phyloP scores from a whole-genome alignment of 2,888 invertebrate genomes.

The Leptarthrus brevirostris region DNA sequence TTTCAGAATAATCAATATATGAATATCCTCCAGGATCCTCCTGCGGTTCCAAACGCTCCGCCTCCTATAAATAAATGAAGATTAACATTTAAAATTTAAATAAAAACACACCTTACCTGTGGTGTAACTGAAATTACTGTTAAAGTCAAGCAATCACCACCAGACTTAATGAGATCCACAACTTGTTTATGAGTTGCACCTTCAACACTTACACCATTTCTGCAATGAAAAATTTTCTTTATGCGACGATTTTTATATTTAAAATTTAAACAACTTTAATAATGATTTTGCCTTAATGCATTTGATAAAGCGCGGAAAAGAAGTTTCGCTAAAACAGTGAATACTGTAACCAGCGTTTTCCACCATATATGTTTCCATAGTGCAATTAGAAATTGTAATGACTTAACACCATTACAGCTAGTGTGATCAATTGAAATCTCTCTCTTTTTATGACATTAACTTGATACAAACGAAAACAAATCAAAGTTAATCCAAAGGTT shows the following conservation, averaged over 20 bases:
- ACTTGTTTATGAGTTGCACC: conserved; percentile 99
- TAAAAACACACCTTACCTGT: conserved; percentile 76
- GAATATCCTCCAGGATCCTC: conserved; percentile 83
- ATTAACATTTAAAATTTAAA: background rate
- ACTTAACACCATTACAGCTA: background rate
- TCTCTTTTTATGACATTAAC: background rate
- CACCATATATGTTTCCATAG: conserved; percentile 15
- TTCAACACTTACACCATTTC: conserved; percentile 97
- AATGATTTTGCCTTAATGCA: conserved; percentile 10
- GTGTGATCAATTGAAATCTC: background rate
- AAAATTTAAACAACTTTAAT: no score
- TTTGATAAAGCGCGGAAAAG: conserved; percentile 4
- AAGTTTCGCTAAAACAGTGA: background rate
- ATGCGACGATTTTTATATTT: background rate
- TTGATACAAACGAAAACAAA: conserved; percentile 12
- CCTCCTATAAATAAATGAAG: conserved; percentile 71
- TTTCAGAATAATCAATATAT: conserved; percentile 93
- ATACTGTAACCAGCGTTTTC: conserved; percentile 40
- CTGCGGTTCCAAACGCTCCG: conserved; percentile 83
- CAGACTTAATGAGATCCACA: conserved; percentile 98
- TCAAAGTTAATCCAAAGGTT: conserved; percentile 17
- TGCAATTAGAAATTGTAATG: background rate
- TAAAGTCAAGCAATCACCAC: conserved; percentile 94
- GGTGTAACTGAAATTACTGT: conserved; percentile 96
- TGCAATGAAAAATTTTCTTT: conserved; percentile 70